A percentile compares a stretch with the other conserved stretches of the same genome.
Conservation (phyloP, 2,113 vertebrate genomes). For the Motacilla alba region DNA sequence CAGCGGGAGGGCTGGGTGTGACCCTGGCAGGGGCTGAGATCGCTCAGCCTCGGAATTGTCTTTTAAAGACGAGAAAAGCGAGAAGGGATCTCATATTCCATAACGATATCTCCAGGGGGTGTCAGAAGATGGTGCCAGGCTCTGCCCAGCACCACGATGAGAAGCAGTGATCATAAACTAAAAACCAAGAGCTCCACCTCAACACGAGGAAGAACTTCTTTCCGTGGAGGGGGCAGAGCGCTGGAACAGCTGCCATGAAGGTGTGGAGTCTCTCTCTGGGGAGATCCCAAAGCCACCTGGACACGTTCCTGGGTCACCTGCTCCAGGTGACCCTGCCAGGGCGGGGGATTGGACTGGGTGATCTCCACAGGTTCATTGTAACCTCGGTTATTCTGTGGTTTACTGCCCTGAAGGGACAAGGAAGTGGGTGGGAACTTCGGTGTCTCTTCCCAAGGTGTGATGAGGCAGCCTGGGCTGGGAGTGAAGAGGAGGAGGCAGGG, state of each 20-base stretch:
- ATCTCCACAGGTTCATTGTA: background rate
- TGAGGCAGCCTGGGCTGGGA: no score
- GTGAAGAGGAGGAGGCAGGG: background rate
- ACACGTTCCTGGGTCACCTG: background rate
- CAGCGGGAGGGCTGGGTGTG: background rate
- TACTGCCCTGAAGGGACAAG: background rate
- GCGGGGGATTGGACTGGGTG: background rate
- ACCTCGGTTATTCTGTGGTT: background rate
- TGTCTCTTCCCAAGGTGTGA: rapidly evolving
- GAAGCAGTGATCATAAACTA: background rate
- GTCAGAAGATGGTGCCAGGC: background rate
- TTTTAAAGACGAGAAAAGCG: background rate
- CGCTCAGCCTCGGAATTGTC: no score
- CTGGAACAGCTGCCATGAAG: background rate
- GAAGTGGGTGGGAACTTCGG: background rate
- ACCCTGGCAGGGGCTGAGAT: background rate
- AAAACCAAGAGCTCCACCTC: background rate
- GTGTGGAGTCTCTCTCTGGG: background rate
- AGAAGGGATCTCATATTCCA: background rate
- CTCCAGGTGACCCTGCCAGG: background rate
- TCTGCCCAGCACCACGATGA: background rate
- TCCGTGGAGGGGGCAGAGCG: background rate
- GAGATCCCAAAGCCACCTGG: background rate
- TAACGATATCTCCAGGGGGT: rapidly evolving
- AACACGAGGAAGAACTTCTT: background rate